Base-by-base conservation (phyloP, 92 coral and sea anemone species). In the Zoanthus sansibaricus region DNA sequence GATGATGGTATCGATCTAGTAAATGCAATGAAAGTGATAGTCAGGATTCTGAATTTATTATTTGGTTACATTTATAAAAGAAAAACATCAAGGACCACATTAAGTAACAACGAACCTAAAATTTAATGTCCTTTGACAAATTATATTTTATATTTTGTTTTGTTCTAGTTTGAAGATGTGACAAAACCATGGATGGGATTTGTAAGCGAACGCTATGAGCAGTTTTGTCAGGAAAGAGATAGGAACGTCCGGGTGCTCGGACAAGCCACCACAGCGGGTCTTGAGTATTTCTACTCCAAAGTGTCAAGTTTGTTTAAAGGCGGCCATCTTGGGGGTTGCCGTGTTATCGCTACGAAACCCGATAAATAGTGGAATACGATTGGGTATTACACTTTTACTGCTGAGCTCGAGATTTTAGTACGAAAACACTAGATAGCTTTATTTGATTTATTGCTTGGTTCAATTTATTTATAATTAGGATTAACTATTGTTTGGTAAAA, bases 231-330 rank as follows among this genome's bases (percentile, higher is more conserved):
- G 45, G 88, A 75, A n/a, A 91, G 88, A 42, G 98, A 91, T 5
- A 87, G 93, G 5, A 90, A 91, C 72, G 88, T 93, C 8, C 82
- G 94, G 11, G 94, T 94, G 0, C 83, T 94, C 33, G 98, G 98
- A 52, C 88, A 94, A 75, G 93, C 83, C 44, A 93, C 95, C 0
- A 89, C 87, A 10, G 93, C 89, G 47, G 87, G 87, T 9, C 76
- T 94, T 44, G 78, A 75, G 30, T 86, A 93, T 54, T 94, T 94
- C 88, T 94, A 92, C 78, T 66, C 90, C 77, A 70, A 79, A 42
- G 66, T 89, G 10, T 73, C 64, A 17, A 56, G 72, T 18, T 16
- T 84, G 67, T 93, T 89, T 15, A 72, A 17, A 25, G 42, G 86
- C 12, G 88, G 91, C 54, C 80, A 86, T 42, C 48, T 82, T 1